phyloP scores from a whole-genome alignment of 1,140 invertebrate species.

The Heliconius congener region DNA sequence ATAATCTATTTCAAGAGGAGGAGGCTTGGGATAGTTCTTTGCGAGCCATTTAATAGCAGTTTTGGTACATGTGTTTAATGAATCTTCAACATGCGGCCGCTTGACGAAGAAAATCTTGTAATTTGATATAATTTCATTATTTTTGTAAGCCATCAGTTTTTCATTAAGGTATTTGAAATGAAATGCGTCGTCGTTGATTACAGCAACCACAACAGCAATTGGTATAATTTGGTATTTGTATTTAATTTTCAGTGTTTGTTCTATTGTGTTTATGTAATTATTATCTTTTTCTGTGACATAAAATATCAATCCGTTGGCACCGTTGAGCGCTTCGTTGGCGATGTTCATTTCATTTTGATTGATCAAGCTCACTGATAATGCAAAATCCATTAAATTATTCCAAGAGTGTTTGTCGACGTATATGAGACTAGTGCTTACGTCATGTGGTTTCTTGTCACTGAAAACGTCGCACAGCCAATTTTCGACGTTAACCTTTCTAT shows the following conservation, averaged over 20 bases:
- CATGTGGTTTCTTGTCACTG: slow-evolving; percentile 55
- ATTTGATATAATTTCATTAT: slow-evolving; percentile 60
- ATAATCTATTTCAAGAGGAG: slow-evolving; percentile 83
- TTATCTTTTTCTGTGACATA: slow-evolving; percentile 60
- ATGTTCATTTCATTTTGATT: slow-evolving; percentile 49
- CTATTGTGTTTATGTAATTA: slow-evolving; percentile 63
- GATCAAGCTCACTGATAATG: slow-evolving; percentile 67
- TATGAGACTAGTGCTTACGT: slow-evolving; percentile 59
- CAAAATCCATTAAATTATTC: slow-evolving; percentile 77
- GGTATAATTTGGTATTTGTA: slow-evolving; percentile 69
- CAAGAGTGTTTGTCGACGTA: slow-evolving; percentile 73
- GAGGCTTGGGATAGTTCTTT: slow-evolving; percentile 78
- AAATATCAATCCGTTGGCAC: slow-evolving; percentile 71
- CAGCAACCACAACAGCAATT: slow-evolving; percentile 61
- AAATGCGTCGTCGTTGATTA: slow-evolving; percentile 39
- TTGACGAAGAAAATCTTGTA: slow-evolving; percentile 68
- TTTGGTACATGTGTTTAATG: slow-evolving; percentile 69
- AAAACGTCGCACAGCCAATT: slow-evolving; percentile 71
- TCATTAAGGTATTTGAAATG: slow-evolving; percentile 46
- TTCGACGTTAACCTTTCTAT: slow-evolving; percentile 63
- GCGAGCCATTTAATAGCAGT: slow-evolving; percentile 83
- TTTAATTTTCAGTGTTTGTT: slow-evolving; percentile 73
- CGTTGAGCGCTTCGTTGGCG: slow-evolving; percentile 67
- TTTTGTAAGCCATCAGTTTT: slow-evolving; percentile 49
- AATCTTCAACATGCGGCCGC: slow-evolving; percentile 54